These are phyloP conservation scores for Acropora tenuis DNA, from an alignment of 64 coral and sea anemone species.

Conservation along the genomic window DNA sequence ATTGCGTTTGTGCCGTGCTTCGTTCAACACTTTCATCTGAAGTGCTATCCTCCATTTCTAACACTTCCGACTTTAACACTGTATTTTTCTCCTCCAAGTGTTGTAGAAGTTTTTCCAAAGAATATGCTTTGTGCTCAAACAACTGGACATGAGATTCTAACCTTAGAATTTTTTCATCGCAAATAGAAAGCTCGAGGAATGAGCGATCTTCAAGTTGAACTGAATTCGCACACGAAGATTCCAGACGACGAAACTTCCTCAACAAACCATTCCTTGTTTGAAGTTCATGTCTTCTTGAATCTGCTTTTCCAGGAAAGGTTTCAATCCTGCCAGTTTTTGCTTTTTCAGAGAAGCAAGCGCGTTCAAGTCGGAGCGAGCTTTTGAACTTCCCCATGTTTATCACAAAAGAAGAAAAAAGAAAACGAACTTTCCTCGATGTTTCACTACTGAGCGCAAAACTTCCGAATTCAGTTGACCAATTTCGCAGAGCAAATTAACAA, in stretches of 20 bases:
- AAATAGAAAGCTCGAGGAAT: conserved; percentile 3
- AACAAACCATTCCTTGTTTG: background rate
- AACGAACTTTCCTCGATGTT: background rate
- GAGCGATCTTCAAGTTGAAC: background rate
- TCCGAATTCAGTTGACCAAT: background rate
- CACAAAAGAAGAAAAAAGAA: background rate
- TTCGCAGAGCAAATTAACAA: background rate
- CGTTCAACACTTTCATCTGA: conserved; percentile 19
- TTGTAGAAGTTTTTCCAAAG: background rate
- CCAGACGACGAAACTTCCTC: background rate
- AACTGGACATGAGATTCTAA: background rate
- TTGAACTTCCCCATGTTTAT: background rate
- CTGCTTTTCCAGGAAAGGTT: background rate
- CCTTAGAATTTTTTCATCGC: background rate
- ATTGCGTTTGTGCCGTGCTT: background rate
- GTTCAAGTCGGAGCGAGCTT: background rate
- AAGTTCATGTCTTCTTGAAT: background rate
- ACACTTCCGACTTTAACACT: conserved; percentile 3
- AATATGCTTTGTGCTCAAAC: background rate
- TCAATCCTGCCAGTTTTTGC: conserved; percentile 35
- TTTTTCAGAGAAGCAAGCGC: background rate
- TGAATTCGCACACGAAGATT: conserved; percentile 11
- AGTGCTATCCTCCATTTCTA: conserved; percentile 33
- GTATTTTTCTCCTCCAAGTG: background rate
- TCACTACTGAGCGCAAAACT: background rate